These are phyloP conservation scores for Symphodus melops DNA, from an alignment of 2,113 vertebrate species.

Conservation along the genomic window DNA sequence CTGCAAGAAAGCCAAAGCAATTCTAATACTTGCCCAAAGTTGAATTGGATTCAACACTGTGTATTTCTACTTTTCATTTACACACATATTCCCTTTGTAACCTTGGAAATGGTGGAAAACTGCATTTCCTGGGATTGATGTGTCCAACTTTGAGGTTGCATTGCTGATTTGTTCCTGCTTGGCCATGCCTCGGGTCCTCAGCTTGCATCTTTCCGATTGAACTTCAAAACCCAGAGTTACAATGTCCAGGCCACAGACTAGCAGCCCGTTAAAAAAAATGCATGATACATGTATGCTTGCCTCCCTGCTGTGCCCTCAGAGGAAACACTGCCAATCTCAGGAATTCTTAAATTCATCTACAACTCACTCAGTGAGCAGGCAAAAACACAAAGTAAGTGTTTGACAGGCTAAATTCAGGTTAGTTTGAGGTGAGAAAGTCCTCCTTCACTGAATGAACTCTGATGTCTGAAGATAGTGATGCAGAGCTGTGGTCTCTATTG, in stretches of 20 bases:
- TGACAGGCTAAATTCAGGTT: slow-evolving; percentile 1
- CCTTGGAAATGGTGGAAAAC: slow-evolving; percentile 33
- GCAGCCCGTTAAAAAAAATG: slow-evolving; percentile 4
- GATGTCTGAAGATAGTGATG: slow-evolving; percentile 33
- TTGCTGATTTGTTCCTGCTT: slow-evolving; percentile 21
- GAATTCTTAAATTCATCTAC: slow-evolving; percentile 20
- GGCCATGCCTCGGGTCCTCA: slow-evolving; percentile 11
- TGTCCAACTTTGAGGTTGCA: slow-evolving; percentile 14
- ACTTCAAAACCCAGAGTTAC: slow-evolving; percentile 2
- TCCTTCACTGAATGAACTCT: slow-evolving; percentile 40
- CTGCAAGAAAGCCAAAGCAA: slow-evolving; percentile 49
- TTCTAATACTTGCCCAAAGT: slow-evolving; percentile 27
- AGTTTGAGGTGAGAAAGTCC: slow-evolving; percentile 7
- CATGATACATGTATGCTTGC: slow-evolving; percentile 22
- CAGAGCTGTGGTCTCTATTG: slow-evolving; percentile 38
- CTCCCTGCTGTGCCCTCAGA: slow-evolving; percentile 16
- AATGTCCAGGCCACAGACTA: slow-evolving; percentile 9
- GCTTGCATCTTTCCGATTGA: slow-evolving; percentile 19
- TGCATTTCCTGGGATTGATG: slow-evolving; percentile 26
- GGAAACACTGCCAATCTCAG: slow-evolving; percentile 16
- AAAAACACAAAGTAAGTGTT: not conserved
- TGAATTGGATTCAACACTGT: slow-evolving; percentile 49
- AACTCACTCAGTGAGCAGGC: not conserved
- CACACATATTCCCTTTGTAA: not conserved
- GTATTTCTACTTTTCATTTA: slow-evolving; percentile 7